phyloP scores from a whole-genome alignment of 2,797 vertebrate species.

The Alauda arvensis region DNA sequence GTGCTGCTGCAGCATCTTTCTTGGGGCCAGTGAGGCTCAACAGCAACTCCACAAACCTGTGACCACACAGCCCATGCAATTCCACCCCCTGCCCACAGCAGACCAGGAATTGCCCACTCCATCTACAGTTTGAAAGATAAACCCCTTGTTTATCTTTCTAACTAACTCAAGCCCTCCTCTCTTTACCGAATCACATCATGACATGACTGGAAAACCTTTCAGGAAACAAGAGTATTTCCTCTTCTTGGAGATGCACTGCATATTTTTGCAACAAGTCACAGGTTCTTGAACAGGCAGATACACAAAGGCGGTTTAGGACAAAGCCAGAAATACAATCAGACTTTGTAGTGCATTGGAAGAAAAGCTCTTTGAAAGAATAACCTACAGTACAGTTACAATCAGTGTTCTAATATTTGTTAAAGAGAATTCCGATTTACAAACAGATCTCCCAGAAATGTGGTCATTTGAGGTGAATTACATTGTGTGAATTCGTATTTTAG shows the following conservation, averaged over 20 bases:
- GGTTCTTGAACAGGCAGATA: not conserved
- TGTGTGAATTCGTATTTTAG: not conserved
- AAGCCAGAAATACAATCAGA: not conserved
- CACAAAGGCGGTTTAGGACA: not conserved
- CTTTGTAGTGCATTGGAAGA: not conserved
- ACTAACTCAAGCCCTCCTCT: not conserved
- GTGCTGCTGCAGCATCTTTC: not conserved
- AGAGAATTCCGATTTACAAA: not conserved
- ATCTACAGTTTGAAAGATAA: not conserved
- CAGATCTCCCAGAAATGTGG: not conserved
- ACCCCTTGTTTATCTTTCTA: too few relatives aligned
- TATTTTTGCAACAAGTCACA: not conserved
- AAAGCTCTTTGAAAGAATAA: not conserved
- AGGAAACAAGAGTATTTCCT: not conserved
- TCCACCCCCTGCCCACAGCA: not conserved
- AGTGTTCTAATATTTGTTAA: not conserved
- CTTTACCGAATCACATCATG: not conserved
- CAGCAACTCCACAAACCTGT: not conserved
- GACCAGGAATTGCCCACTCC: rapidly evolving
- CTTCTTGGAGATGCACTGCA: not conserved
- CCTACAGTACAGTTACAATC: rapidly evolving
- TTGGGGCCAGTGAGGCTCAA: not conserved
- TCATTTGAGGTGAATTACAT: not conserved
- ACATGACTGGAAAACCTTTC: not conserved
- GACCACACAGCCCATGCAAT: too few relatives aligned